Evolutionary conservation across 2,888 invertebrate genomes (phyloP), one percentile per base, ranked within the genome.

Genomic region (Callyntrura sp.): DNA sequence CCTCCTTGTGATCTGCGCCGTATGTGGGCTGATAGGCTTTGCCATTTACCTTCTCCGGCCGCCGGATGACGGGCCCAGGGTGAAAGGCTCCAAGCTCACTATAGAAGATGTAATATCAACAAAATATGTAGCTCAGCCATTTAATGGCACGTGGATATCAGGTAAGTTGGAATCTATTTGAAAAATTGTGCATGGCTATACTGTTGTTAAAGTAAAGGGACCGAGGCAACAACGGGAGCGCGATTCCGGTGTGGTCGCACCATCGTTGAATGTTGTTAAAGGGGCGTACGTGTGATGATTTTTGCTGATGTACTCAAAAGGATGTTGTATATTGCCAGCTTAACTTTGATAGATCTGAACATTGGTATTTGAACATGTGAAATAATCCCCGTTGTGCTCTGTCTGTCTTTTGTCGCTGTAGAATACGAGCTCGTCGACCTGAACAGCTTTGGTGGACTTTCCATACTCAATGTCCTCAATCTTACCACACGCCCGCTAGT

Each of bases 31-130:
- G 93, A 98, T 98, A 93, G 97, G 98, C 93, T 97, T 98, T 95
- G 98, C 98, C 93, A 98, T 99, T 94, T 97, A 98, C 62, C 95
- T 98, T 91, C 96, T 98, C 89, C 98, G 98, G 14, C 98, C 98
- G 78, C 95, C 85, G 0, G 96, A 96, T 48, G 97, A 97, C 94
- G 97, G 97, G 0, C 96, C 96, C 55, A 95, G 97, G 85, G 96
- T 96, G 83, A 95, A 96, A 91, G 96, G 97, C 48, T 94, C 96
- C 78, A 96, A 97, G 93, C 96, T 97, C 78, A 95, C 96, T 17
- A 95, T 97, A 90, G 96, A 96, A 70, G 97, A 97, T 94, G 95
- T 95, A 78, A 94, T 94, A 65, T 94, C 94, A 14, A 93, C 93
- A 60, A 93, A 94, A 73, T 95, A 95, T 93, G 93, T 94, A 57